These are phyloP conservation scores for Matsumyia berberina DNA, from an alignment of 2,888 invertebrate genomes.

Conservation along the genomic window DNA sequence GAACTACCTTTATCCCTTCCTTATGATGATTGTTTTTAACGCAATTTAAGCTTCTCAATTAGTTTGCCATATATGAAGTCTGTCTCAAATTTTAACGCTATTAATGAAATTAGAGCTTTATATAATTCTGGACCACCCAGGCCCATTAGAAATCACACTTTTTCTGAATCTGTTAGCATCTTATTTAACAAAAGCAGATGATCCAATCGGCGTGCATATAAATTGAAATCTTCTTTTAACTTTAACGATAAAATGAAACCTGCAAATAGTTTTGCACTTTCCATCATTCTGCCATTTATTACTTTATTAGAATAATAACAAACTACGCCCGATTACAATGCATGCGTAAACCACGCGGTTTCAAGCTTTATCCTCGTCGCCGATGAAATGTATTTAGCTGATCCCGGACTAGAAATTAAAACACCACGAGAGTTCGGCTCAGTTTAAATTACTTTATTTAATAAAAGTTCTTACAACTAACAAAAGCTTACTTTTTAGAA, in stretches of 20 bases:
- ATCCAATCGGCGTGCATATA: slow-evolving; percentile 14
- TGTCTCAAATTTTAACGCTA: slow-evolving; percentile 28
- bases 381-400: slow-evolving; percentile 11
- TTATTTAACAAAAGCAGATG: slow-evolving; percentile 27
- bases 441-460: neutral
- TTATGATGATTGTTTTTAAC: slow-evolving; percentile 17
- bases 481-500: too few relatives aligned
- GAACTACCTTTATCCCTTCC: too few relatives aligned
- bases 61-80: slow-evolving; percentile 9
- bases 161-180: neutral
- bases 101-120: slow-evolving; percentile 15
- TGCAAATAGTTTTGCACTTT: slow-evolving; percentile 10
- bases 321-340: neutral
- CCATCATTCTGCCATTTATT: neutral
- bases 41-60: slow-evolving; percentile 4
- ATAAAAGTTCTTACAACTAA: neutral
- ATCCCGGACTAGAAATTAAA: too few relatives aligned
- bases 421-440: neutral
- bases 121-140: slow-evolving; percentile 21
- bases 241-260: too few relatives aligned
- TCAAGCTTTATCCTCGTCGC: slow-evolving; percentile 20
- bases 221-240: slow-evolving; percentile 35
- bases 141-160: slow-evolving; percentile 20
- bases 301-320: slow-evolving; percentile 5
- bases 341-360: neutral